phyloP scores from a whole-genome alignment of 2,888 invertebrate genomes.

The Stenodema calcarata region DNA sequence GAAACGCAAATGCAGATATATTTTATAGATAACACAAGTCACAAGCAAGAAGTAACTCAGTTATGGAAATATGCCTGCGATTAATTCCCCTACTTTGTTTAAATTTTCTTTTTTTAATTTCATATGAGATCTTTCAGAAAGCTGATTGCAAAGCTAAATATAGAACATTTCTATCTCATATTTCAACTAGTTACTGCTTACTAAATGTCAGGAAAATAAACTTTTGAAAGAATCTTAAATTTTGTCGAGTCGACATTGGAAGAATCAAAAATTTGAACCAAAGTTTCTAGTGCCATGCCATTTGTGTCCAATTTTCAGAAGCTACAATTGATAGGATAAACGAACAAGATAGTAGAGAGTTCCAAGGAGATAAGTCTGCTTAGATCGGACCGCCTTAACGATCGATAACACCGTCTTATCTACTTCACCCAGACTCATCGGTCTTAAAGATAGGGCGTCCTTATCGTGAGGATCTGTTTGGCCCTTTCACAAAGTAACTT shows the following conservation, averaged over 20 bases:
- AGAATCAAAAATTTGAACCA: neutral
- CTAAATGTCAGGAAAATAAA: conserved; percentile 26
- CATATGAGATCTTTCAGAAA: conserved; percentile 55
- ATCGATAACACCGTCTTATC: too few relatives aligned
- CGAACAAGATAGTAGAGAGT: too few relatives aligned
- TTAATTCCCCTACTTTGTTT: conserved; percentile 39
- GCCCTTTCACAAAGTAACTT: too few relatives aligned
- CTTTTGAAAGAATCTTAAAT: neutral
- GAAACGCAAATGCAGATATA: neutral
- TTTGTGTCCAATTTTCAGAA: neutral
- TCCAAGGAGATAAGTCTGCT: too few relatives aligned
- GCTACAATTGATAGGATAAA: neutral
- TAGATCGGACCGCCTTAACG: too few relatives aligned
- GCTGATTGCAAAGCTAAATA: conserved; percentile 55
- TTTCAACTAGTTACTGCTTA: conserved; percentile 37
- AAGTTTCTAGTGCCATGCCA: neutral
- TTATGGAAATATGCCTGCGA: conserved; percentile 41
- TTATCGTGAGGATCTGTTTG: too few relatives aligned
- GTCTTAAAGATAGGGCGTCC: too few relatives aligned
- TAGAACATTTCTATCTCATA: conserved; percentile 49
- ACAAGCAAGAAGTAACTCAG: conserved; percentile 35
- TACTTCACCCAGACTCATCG: too few relatives aligned
- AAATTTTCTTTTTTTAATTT: conserved; percentile 6
- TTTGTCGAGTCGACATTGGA: neutral
- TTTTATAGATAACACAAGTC: neutral